These are phyloP conservation scores for Melinopterus prodromus DNA, from an alignment of 2,888 invertebrate genomes.

Conservation along the genomic window DNA sequence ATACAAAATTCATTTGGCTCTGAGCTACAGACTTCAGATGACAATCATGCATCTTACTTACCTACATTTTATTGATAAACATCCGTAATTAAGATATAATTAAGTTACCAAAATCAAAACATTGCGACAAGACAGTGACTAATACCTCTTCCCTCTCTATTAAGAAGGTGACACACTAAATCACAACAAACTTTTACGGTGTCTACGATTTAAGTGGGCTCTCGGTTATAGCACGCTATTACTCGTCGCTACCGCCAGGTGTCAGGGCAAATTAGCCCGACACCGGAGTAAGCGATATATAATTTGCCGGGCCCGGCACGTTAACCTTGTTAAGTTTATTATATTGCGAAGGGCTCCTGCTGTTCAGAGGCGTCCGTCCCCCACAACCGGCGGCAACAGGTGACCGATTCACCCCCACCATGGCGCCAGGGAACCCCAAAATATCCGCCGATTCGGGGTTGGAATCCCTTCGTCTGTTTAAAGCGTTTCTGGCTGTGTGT, in stretches of 20 bases:
- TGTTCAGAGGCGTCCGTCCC: neutral
- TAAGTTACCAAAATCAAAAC: too few relatives aligned
- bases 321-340: constrained; percentile 4
- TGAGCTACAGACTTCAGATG: too few relatives aligned
- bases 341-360: neutral
- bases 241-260: neutral
- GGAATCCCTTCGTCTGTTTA: neutral
- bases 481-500: constrained; percentile 4
- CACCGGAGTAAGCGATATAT: neutral
- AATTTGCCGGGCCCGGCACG: neutral
- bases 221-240: neutral
- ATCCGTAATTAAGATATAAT: too few relatives aligned
- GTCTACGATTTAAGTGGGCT: neutral
- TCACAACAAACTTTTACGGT: neutral
- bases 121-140: too few relatives aligned
- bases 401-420: constrained; percentile 4
- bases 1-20: too few relatives aligned
- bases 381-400: neutral
- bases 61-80: too few relatives aligned
- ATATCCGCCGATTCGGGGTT: constrained; percentile 4
- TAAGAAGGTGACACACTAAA: neutral
- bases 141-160: neutral
- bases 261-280: constrained; percentile 4
- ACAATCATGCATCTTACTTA: too few relatives aligned
- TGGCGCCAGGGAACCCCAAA: constrained; percentile 4